Percentiles rank a stretch among this genome's conserved stretches.
phyloP scores from a whole-genome alignment of 1,140 invertebrate genomes.

The Aethina tumida region DNA sequence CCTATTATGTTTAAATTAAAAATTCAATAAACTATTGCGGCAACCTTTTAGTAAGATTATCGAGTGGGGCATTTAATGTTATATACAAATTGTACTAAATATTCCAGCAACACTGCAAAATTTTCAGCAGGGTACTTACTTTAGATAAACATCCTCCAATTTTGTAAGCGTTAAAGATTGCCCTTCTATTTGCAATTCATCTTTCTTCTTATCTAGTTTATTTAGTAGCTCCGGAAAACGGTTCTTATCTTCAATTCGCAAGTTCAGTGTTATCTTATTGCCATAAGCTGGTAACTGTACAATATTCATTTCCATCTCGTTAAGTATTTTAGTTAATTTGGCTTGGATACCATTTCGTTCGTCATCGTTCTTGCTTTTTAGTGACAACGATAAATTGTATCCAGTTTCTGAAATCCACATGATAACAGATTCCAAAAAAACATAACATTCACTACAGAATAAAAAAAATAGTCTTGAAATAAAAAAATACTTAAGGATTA shows the following conservation, averaged over 20 bases:
- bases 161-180: conserved; percentile 54
- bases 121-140: conserved; percentile 31
- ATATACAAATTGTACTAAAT: not conserved
- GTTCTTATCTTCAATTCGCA: conserved; percentile 32
- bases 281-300: too few relatives aligned
- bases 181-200: conserved; percentile 42
- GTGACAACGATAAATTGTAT: too few relatives aligned
- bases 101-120: not conserved
- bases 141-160: conserved; percentile 63
- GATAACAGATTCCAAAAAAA: too few relatives aligned
- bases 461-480: too few relatives aligned
- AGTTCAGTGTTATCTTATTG: conserved; percentile 34
- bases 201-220: conserved; percentile 40
- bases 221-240: conserved; percentile 41
- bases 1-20: too few relatives aligned
- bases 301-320: too few relatives aligned
- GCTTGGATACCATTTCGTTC: too few relatives aligned
- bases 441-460: too few relatives aligned
- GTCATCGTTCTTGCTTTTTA: too few relatives aligned
- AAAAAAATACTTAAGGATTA: too few relatives aligned
- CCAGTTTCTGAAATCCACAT: too few relatives aligned
- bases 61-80: conserved; percentile 2
- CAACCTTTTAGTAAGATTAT: conserved; percentile 18
- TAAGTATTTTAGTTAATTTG: too few relatives aligned
- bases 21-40: not conserved